Evolutionary conservation across 2,888 invertebrate species (phyloP).

Genomic region (Pollenia amentaria): DNA sequence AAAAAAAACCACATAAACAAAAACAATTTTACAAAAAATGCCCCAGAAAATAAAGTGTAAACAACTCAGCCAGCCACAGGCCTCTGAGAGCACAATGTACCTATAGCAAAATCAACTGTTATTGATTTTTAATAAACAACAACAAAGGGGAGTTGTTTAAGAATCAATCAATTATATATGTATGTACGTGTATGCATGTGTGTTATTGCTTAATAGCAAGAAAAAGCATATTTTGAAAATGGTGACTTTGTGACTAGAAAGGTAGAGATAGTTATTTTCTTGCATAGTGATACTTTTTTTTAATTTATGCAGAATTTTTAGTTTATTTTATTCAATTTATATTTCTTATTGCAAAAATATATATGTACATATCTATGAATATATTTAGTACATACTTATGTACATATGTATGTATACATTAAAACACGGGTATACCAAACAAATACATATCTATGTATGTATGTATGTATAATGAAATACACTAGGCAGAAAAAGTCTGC

Average conservation of each 20-base stretch:
- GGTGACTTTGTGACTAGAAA: background rate
- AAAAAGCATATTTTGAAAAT: background rate
- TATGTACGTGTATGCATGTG: background rate
- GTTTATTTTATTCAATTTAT: too few relatives aligned
- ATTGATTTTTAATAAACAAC: background rate
- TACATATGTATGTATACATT: too few relatives aligned
- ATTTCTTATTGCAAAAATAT: too few relatives aligned
- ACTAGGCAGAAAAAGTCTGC: too few relatives aligned
- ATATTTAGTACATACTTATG: too few relatives aligned
- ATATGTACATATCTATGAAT: too few relatives aligned
- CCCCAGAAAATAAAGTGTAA: constrained; percentile 71
- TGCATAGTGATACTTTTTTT: too few relatives aligned
- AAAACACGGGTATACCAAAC: too few relatives aligned
- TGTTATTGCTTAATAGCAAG: constrained; percentile 1
- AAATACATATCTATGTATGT: too few relatives aligned
- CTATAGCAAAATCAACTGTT: background rate
- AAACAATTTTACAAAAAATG: constrained; percentile 45
- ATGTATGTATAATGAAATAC: too few relatives aligned
- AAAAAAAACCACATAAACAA: constrained; percentile 8
- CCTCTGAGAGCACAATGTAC: background rate
- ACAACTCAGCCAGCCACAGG: constrained; percentile 48
- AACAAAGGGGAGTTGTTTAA: constrained; percentile 35
- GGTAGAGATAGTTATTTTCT: too few relatives aligned
- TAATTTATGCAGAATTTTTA: too few relatives aligned
- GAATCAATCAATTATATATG: constrained; percentile 32